Conservation (phyloP, 2,797 vertebrate species). For the Zenarchopterus dispar region DNA sequence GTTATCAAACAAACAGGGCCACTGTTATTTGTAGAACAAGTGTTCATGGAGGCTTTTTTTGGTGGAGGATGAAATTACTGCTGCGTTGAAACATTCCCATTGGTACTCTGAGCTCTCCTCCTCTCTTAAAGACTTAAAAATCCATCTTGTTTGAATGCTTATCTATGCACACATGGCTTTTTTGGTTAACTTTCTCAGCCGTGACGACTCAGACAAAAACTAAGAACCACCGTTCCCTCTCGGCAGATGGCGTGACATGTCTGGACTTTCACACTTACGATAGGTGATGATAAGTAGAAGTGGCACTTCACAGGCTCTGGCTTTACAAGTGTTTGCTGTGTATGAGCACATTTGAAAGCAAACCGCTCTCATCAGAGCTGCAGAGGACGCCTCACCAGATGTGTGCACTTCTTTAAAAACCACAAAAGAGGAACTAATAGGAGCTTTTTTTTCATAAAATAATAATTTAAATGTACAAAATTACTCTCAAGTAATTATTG, state of each 20-base stretch:
- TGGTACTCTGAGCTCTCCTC: conserved; percentile 7
- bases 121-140: conserved; percentile 8
- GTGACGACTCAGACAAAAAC: conserved; percentile 23
- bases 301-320: conserved; percentile 48
- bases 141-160: conserved; percentile 16
- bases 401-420: conserved; percentile 37
- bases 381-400: conserved; percentile 48
- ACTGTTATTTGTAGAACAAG: conserved; percentile 46
- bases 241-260: conserved; percentile 64
- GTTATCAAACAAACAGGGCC: conserved; percentile 39
- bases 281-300: conserved; percentile 54
- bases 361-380: conserved; percentile 34
- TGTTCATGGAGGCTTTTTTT: conserved; percentile 26
- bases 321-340: conserved; percentile 36
- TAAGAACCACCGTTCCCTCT: conserved; percentile 46
- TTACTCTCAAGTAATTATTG: too few species aligned
- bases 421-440: too few species aligned
- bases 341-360: conserved; percentile 28
- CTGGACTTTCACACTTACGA: conserved; percentile 66
- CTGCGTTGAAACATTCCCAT: conserved; percentile 21
- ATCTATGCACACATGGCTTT: conserved; percentile 29
- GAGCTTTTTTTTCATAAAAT: too few species aligned
- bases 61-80: conserved; percentile 16
- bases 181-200: conserved; percentile 19
- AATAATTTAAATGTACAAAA: too few species aligned